Conservation (phyloP, 2,888 invertebrate species). For the Nephrocerus scutellatus region DNA sequence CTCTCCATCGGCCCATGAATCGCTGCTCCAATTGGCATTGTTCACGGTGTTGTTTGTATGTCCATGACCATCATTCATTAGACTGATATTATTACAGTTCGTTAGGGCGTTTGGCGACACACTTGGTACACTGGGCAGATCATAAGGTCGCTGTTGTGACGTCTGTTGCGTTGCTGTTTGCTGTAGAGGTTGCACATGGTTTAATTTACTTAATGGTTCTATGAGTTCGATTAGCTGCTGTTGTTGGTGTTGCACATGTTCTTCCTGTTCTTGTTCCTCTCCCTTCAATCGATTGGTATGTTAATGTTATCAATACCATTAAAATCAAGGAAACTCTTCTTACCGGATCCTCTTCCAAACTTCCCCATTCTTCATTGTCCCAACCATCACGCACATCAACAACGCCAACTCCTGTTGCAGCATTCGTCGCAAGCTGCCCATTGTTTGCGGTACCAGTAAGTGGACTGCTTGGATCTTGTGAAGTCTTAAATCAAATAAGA, state of each 20-base stretch:
- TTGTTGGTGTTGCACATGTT: constrained; percentile 38
- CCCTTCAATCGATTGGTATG: constrained; percentile 28
- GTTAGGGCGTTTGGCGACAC: constrained; percentile 34
- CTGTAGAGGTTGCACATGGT: too few species aligned
- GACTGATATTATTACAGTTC: constrained; percentile 46
- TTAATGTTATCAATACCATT: neutral
- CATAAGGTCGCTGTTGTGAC: constrained; percentile 38
- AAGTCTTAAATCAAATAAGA: too few species aligned
- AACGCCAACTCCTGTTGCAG: constrained; percentile 49
- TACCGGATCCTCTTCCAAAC: constrained; percentile 75
- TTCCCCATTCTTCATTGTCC: constrained; percentile 84
- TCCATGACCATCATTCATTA: constrained; percentile 30
- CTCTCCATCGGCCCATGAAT: constrained; percentile 71
- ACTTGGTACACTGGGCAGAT: constrained; percentile 38
- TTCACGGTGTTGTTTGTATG: constrained; percentile 41
- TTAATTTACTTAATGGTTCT: constrained; percentile 39
- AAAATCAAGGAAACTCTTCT: constrained; percentile 18
- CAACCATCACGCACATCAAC: constrained; percentile 64
- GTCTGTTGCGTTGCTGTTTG: constrained; percentile 28
- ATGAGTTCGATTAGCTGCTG: constrained; percentile 40
- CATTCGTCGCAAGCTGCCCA: constrained; percentile 50
- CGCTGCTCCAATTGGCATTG: constrained; percentile 48
- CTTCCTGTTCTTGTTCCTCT: constrained; percentile 44
- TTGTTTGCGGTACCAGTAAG: constrained; percentile 42
- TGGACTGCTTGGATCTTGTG: constrained; percentile 49